Evolutionary conservation across 2,888 invertebrate species (phyloP).

Genomic region (Pycnomerus fuliginosus): DNA sequence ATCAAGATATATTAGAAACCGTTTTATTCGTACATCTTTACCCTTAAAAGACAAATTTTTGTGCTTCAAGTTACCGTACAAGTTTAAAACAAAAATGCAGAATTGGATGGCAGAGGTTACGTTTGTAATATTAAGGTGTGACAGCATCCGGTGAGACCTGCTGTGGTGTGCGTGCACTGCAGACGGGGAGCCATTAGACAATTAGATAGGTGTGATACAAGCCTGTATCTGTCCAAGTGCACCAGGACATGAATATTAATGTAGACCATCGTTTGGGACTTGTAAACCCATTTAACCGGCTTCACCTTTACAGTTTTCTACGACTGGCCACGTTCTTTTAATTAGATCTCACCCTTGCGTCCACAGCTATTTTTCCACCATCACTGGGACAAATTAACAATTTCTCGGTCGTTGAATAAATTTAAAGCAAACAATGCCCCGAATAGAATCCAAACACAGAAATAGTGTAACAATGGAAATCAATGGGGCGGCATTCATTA

Average conservation of each 20-base stretch:
- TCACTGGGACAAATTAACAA: not conserved
- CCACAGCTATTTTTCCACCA: too few species aligned
- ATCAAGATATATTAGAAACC: too few species aligned
- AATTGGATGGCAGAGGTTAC: slow-evolving; percentile 5
- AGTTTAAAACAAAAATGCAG: slow-evolving; percentile 6
- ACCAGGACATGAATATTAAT: slow-evolving; percentile 42
- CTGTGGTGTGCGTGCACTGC: slow-evolving; percentile 16
- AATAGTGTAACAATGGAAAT: slow-evolving; percentile 14
- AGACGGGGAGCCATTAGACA: slow-evolving; percentile 19
- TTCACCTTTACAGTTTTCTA: slow-evolving; percentile 13
- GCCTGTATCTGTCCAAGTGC: slow-evolving; percentile 39
- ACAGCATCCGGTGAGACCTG: slow-evolving; percentile 10
- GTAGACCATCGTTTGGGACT: slow-evolving; percentile 35
- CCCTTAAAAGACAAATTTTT: slow-evolving; percentile 5
- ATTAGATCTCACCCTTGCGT: slow-evolving; percentile 3
- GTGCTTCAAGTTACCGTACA: slow-evolving; percentile 5
- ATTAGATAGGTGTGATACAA: slow-evolving; percentile 39
- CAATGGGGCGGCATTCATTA: slow-evolving; percentile 10
- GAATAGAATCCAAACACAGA: slow-evolving; percentile 7
- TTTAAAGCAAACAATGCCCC: slow-evolving; percentile 3
- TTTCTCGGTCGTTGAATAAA: slow-evolving; percentile 1
- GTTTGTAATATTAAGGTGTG: slow-evolving; percentile 7
- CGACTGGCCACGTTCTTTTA: slow-evolving; percentile 9
- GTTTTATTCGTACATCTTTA: too few species aligned
- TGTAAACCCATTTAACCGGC: slow-evolving; percentile 34